These are phyloP conservation scores for Torymus tubicola DNA, from an alignment of 2,888 invertebrate genomes.

Conservation along the genomic window DNA sequence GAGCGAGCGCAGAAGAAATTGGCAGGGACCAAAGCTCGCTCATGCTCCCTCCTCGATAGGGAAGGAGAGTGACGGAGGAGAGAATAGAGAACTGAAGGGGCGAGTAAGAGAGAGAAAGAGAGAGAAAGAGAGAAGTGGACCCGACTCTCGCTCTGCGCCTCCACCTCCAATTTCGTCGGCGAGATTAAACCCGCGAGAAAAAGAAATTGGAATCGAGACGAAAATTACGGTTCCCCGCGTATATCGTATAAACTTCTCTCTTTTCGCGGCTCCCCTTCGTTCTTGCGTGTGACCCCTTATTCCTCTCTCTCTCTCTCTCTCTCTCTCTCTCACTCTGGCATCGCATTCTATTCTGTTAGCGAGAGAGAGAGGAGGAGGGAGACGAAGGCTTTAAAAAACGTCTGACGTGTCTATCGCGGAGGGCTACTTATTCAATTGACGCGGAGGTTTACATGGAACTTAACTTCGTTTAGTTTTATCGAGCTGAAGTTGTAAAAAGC, in stretches of 20 bases:
- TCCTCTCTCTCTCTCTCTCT: not conserved
- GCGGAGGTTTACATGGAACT: too few species aligned
- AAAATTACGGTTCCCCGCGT: conserved; percentile 65
- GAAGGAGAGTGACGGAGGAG: conserved; percentile 9
- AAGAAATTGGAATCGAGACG: conserved; percentile 70
- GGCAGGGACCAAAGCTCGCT: conserved; percentile 31
- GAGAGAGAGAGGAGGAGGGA: not conserved
- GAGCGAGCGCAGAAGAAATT: conserved; percentile 43
- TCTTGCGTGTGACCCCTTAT: conserved; percentile 12
- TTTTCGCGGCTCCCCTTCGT: conserved; percentile 33
- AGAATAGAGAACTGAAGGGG: conserved; percentile 44
- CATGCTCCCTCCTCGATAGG: conserved; percentile 8
- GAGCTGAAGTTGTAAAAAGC: too few species aligned
- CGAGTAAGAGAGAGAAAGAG: conserved; percentile 35
- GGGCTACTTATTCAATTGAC: not conserved
- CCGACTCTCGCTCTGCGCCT: conserved; percentile 56
- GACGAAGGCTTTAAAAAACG: not conserved
- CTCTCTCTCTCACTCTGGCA: too few species aligned
- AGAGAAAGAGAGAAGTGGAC: not conserved
- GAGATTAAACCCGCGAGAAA: conserved; percentile 68
- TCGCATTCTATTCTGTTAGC: conserved; percentile 20
- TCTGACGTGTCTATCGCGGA: not conserved
- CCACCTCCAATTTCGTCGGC: conserved; percentile 65
- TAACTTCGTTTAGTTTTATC: too few species aligned
- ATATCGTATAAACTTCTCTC: conserved; percentile 54